These are phyloP conservation scores for Zaprionus davidi DNA, from an alignment of 1,140 invertebrate species.

Conservation along the genomic window DNA sequence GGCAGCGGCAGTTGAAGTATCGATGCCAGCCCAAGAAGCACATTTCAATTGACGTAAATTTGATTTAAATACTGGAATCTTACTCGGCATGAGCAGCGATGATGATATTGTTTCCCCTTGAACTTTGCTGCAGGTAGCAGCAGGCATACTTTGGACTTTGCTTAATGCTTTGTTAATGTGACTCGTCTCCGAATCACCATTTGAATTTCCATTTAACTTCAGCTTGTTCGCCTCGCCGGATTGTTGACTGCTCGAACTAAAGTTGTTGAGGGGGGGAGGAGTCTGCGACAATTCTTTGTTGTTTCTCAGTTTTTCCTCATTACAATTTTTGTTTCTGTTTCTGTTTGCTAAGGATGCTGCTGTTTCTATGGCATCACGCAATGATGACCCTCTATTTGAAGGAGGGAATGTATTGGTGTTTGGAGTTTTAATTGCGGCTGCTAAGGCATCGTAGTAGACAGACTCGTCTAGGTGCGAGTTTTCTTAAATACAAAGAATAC, in stretches of 20 bases:
- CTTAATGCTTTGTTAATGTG: slow-evolving; percentile 43
- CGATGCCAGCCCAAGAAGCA: slow-evolving; percentile 86
- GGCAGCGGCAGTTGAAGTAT: slow-evolving; percentile 33
- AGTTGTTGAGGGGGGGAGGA: slow-evolving; percentile 16
- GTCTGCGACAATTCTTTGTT: slow-evolving; percentile 24
- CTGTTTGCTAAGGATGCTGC: slow-evolving; percentile 6
- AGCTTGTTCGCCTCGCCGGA: slow-evolving; percentile 14
- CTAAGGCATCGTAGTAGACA: slow-evolving; percentile 76
- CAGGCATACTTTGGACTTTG: slow-evolving; percentile 24
- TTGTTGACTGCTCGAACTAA: slow-evolving; percentile 16
- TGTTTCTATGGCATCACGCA: slow-evolving; percentile 18
- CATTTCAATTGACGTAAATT: slow-evolving; percentile 85
- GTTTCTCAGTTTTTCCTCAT: neutral
- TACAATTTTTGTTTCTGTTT: slow-evolving; percentile 15
- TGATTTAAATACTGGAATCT: slow-evolving; percentile 74
- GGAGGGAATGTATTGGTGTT: slow-evolving; percentile 1
- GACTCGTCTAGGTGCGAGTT: slow-evolving; percentile 73
- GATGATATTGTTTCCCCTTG: slow-evolving; percentile 30
- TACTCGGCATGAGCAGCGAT: slow-evolving; percentile 55
- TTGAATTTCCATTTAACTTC: slow-evolving; percentile 44
- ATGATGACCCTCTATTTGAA: slow-evolving; percentile 14
- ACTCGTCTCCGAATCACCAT: slow-evolving; percentile 15
- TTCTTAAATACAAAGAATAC: slow-evolving; percentile 37
- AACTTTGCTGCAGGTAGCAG: slow-evolving; percentile 16
- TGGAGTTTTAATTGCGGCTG: slow-evolving; percentile 42